Evolutionary conservation across 1,140 invertebrate species (phyloP).

Genomic region (Drosophila nigromelanica): DNA sequence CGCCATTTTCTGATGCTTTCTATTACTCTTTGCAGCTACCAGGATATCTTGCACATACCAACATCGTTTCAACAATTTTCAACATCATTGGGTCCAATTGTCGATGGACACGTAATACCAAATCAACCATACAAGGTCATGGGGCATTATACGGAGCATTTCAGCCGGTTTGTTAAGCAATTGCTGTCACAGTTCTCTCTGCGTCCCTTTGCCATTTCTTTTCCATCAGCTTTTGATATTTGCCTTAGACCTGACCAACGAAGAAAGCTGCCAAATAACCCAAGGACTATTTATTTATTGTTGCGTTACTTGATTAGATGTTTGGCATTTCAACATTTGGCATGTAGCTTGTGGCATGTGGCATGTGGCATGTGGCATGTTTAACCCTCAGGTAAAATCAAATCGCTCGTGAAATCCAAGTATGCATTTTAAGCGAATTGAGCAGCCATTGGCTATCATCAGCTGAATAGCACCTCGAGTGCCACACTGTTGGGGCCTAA

Average conservation of each 20-base stretch:
- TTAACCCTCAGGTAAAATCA: conserved; percentile 64
- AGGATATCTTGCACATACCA: conserved; percentile 90
- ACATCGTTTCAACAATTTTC: conserved; percentile 87
- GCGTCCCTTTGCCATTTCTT: conserved; percentile 19
- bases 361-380: conserved; percentile 18
- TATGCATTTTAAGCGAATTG: conserved; percentile 51
- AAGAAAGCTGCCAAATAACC: conserved; percentile 58
- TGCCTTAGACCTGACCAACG: conserved; percentile 38
- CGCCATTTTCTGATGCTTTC: conserved; percentile 61
- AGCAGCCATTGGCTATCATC: conserved; percentile 42
- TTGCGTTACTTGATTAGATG: conserved; percentile 78
- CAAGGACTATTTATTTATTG: conserved; percentile 65
- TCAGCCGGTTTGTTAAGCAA: conserved; percentile 85
- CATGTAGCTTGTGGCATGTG: conserved; percentile 55
- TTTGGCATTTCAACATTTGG: conserved; percentile 52
- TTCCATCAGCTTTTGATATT: conserved; percentile 54
- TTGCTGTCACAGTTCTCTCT: conserved; percentile 46
- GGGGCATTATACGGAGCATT: conserved; percentile 89
- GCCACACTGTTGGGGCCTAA: conserved; percentile 51
- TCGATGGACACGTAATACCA: conserved; percentile 93
- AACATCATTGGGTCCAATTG: conserved; percentile 91
- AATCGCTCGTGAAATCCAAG: conserved; percentile 67
- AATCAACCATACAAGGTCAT: conserved; percentile 90
- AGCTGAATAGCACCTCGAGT: conserved; percentile 49
- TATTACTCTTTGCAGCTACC: conserved; percentile 84